phyloP scores from a whole-genome alignment of 2,113 vertebrate species.

The Penelope pileata region DNA sequence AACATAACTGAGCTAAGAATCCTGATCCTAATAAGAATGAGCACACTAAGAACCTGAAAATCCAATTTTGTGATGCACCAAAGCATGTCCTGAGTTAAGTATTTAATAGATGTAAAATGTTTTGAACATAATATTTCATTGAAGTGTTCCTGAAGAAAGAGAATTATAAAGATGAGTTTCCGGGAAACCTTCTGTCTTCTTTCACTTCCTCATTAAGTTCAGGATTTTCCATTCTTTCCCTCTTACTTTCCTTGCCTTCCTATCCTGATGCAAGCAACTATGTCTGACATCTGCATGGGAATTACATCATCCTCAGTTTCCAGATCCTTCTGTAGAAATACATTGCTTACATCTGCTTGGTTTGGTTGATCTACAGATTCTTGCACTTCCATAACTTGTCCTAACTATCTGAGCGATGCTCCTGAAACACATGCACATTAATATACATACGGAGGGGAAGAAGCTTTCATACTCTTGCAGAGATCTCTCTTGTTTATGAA shows the following conservation, averaged over 20 bases:
- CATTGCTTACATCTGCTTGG: not conserved
- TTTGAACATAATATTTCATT: not conserved
- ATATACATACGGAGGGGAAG: rapidly evolving
- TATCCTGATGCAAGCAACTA: not conserved
- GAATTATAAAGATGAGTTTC: not conserved
- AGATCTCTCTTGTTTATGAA: not conserved
- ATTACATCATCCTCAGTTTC: not conserved
- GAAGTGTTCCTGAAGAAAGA: not conserved
- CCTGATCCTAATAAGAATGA: not conserved
- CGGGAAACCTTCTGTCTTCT: not conserved
- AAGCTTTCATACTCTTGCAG: not conserved
- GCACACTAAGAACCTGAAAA: not conserved
- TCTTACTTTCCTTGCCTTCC: too few relatives aligned
- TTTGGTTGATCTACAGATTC: not conserved
- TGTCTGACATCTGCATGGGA: too few relatives aligned
- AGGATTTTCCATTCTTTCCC: not conserved
- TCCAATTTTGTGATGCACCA: not conserved
- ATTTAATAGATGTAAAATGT: not conserved
- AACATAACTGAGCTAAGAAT: not conserved
- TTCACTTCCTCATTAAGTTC: not conserved
- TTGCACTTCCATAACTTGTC: not conserved
- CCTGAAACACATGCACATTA: not conserved
- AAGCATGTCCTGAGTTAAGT: not conserved
- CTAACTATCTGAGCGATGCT: not conserved
- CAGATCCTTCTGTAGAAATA: not conserved